Evolutionary conservation across 2,113 vertebrate genomes (phyloP).

Genomic region (Miniopterus natalensis): DNA sequence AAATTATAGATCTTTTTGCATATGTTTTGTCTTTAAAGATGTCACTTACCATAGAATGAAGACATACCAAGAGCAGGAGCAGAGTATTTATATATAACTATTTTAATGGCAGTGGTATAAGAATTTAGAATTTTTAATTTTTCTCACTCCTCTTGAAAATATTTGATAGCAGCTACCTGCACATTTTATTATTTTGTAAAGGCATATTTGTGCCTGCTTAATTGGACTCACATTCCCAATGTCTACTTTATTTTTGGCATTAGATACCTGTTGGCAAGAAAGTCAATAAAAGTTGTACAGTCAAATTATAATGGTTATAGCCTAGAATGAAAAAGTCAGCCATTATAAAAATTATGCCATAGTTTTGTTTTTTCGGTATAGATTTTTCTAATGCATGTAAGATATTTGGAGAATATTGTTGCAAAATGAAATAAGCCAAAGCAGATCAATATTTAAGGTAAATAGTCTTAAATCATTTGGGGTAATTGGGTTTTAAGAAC

Average conservation of each 20-base stretch:
- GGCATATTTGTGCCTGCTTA: background rate
- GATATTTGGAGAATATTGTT: slow-evolving; percentile 36
- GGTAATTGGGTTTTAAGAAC: slow-evolving; percentile 55
- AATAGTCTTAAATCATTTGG: slow-evolving; percentile 57
- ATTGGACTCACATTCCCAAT: background rate
- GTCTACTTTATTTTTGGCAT: background rate
- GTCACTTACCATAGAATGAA: background rate
- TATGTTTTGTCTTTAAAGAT: slow-evolving; percentile 46
- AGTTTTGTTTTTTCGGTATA: background rate
- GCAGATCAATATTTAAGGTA: slow-evolving; percentile 66
- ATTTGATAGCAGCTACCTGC: background rate
- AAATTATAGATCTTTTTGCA: background rate
- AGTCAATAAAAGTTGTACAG: slow-evolving; percentile 35
- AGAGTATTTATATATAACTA: background rate
- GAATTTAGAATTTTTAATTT: background rate
- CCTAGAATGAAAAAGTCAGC: background rate
- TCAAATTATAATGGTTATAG: slow-evolving; percentile 22
- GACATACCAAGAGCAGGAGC: background rate
- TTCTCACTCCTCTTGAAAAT: background rate
- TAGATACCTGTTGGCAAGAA: slow-evolving; percentile 42
- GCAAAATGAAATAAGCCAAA: slow-evolving; percentile 51
- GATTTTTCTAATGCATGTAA: slow-evolving; percentile 54
- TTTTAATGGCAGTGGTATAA: background rate
- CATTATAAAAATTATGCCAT: background rate
- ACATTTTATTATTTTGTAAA: background rate